Conservation (phyloP, 2,888 invertebrate genomes). For the Orchesella flavescens region DNA sequence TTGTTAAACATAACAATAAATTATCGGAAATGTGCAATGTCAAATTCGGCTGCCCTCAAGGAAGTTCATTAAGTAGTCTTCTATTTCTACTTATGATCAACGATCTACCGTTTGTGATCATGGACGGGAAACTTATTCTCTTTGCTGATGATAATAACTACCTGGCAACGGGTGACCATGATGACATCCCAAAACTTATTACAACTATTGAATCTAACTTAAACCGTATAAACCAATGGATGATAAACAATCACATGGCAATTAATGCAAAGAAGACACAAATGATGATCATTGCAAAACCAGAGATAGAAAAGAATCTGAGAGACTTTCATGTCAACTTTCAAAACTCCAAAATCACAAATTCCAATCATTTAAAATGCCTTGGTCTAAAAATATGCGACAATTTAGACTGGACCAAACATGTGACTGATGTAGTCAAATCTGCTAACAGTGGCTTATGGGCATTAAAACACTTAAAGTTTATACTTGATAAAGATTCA, state of each 20-base stretch:
- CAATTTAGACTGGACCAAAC: background rate
- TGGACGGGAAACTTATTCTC: background rate
- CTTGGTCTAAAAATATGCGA: constrained; percentile 4
- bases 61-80: constrained; percentile 3
- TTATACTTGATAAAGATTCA: background rate
- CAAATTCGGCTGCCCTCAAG: constrained; percentile 34
- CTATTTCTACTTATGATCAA: constrained; percentile 42
- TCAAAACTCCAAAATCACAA: background rate
- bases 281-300: constrained; percentile 31
- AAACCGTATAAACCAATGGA: constrained; percentile 1
- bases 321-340: background rate
- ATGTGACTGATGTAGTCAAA: background rate
- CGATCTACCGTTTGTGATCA: constrained; percentile 8
- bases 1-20: background rate
- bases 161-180: constrained; percentile 14
- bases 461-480: background rate
- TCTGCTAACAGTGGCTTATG: background rate
- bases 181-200: background rate
- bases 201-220: constrained; percentile 5
- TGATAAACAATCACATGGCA: constrained; percentile 35
- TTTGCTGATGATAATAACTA: constrained; percentile 49
- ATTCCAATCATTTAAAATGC: background rate
- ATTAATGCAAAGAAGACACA: constrained; percentile 48
- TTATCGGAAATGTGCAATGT: constrained; percentile 1
- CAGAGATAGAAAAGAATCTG: background rate